Conservation (phyloP, 2,113 vertebrate genomes). For the Plotosus lineatus region DNA sequence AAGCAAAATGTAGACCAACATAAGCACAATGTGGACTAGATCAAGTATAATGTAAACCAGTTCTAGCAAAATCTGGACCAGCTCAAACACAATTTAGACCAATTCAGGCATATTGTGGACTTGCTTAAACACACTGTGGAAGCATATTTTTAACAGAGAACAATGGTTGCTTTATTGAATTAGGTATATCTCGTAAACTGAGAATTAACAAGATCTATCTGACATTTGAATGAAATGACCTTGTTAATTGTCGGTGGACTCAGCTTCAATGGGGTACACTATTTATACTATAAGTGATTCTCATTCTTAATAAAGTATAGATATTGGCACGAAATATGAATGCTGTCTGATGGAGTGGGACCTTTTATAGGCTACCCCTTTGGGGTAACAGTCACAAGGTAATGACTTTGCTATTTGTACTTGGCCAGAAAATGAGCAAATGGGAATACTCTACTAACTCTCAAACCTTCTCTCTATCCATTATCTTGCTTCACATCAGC, state of each 20-base stretch:
- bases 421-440: slow-evolving; percentile 22
- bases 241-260: no score
- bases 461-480: slow-evolving; percentile 16
- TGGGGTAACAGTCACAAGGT: slow-evolving; percentile 24
- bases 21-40: neutral
- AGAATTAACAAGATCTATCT: no score
- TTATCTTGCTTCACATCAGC: slow-evolving; percentile 21
- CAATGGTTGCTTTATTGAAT: neutral
- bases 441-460: slow-evolving; percentile 22
- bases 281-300: neutral
- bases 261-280: no score
- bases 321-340: neutral
- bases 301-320: neutral
- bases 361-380: slow-evolving; percentile 14
- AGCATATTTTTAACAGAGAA: neutral
- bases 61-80: neutral
- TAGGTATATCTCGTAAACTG: neutral
- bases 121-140: neutral
- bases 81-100: neutral
- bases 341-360: neutral
- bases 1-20: neutral
- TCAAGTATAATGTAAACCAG: no score
- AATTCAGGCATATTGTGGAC: no score
- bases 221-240: no score
- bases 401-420: slow-evolving; percentile 26